Base-by-base conservation (phyloP, 2,888 invertebrate species). In the Tachina grossa region DNA sequence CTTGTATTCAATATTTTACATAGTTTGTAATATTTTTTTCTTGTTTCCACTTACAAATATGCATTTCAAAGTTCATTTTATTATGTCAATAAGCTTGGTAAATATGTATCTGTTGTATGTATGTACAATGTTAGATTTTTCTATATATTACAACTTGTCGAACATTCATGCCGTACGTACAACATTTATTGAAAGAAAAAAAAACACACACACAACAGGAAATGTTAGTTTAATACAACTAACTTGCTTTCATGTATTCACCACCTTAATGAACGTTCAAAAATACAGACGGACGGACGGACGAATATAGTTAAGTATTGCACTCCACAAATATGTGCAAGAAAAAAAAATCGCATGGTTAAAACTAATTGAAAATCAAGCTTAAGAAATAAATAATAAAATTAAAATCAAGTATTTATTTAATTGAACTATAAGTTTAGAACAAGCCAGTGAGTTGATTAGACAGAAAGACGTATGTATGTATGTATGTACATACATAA, bases 141-240 rank as follows among this genome's bases (percentile, higher is more conserved):
- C 16, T 22, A 31, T 55, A 51, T 6, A 22, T 45, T 31, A 19
- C 53, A 61, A 79, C 79, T 63, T 53, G 63, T 79, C 63, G 53
- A 79, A 71, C 63, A 79, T 63, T 43, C 14, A 16, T 41, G 51
- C 11, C 13, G 31, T 57, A 68, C n/a, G 6, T 43, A 31, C 65
- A 55, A 63, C n/a, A 63, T 51, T 63, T 55, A 47, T 45, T 31
- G 31, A 31, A 31, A 31, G 31, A 31, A 31, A 31, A 31, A 31
- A 31, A 31, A 31, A n/a, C 16, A 61, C 31, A 39, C 39, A 13
- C 16, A 66, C 84, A 81, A 81, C 84, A 85, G 84, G 84, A 85
- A 85, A 85, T 85, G 84, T 85, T 68, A 69, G 81, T 77, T 81
- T 72, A 63, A 71, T 81, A 63, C 68, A 68, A 68, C 45, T 57